Conservation (phyloP, 1,140 invertebrate genomes). For the Bombus superbus region DNA sequence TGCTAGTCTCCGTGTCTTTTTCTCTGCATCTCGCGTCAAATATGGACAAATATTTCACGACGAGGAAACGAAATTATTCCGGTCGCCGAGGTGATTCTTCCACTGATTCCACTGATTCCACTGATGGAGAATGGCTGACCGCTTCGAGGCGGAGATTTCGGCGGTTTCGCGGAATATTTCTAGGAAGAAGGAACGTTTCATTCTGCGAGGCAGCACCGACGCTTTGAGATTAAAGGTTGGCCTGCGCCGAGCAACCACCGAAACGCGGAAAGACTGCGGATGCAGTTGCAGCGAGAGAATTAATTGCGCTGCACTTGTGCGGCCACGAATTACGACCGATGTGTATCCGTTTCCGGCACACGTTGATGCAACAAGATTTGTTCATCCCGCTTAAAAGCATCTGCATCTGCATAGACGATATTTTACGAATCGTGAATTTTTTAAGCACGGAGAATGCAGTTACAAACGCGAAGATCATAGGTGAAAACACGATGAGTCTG, state of each 20-base stretch:
- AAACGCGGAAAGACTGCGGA: conserved; percentile 66
- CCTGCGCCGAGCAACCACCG: conserved; percentile 28
- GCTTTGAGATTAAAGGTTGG: conserved; percentile 50
- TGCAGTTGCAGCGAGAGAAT: conserved; percentile 65
- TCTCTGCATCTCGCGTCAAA: too few species aligned
- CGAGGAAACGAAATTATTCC: background rate
- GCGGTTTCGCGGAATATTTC: conserved; percentile 6
- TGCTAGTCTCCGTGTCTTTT: too few species aligned
- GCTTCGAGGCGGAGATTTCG: background rate
- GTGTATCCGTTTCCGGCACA: conserved; percentile 59
- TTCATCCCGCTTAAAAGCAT: conserved; percentile 10
- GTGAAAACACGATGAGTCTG: too few species aligned
- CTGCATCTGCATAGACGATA: background rate
- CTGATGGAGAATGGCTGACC: background rate
- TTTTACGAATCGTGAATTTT: background rate
- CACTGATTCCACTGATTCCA: background rate
- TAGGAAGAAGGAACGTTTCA: conserved; percentile 24
- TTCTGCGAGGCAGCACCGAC: conserved; percentile 18
- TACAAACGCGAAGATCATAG: too few species aligned
- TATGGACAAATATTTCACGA: background rate
- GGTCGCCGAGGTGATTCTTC: background rate
- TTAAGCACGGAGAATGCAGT: background rate
- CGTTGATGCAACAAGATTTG: conserved; percentile 57
- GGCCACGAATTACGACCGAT: conserved; percentile 66
- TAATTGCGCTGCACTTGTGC: conserved; percentile 62